phyloP scores from a whole-genome alignment of 2,888 invertebrate species.

The Eudemis profundana region DNA sequence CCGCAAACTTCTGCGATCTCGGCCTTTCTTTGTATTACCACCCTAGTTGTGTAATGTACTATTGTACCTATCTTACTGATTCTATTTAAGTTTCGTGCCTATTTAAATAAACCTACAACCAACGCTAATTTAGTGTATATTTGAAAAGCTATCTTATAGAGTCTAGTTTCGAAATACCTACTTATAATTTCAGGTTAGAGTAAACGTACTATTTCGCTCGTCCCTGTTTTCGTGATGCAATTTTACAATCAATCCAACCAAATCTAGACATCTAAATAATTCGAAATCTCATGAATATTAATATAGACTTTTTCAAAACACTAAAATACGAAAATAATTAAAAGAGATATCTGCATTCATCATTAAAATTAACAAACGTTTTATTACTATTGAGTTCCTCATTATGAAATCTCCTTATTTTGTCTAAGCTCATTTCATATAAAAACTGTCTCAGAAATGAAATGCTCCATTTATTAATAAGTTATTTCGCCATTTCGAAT shows the following conservation, averaged over 20 bases:
- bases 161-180: too few species aligned
- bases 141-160: background rate
- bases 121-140: background rate
- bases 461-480: too few species aligned
- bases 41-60: too few species aligned
- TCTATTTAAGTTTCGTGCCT: too few species aligned
- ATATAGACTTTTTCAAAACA: background rate
- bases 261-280: background rate
- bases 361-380: background rate
- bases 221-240: background rate
- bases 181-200: background rate
- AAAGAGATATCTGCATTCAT: background rate
- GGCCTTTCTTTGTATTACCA: too few species aligned
- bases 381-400: slow-evolving; percentile 9
- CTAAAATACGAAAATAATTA: slow-evolving; percentile 1
- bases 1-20: too few species aligned
- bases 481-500: too few species aligned
- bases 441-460: too few species aligned
- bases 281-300: slow-evolving; percentile 17
- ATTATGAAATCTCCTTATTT: too few species aligned
- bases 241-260: slow-evolving; percentile 11
- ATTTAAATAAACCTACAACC: too few species aligned
- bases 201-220: background rate
- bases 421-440: too few species aligned
- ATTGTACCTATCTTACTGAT: too few species aligned